Conservation (phyloP, 2,888 invertebrate species). For the Polymixis flavicincta region DNA sequence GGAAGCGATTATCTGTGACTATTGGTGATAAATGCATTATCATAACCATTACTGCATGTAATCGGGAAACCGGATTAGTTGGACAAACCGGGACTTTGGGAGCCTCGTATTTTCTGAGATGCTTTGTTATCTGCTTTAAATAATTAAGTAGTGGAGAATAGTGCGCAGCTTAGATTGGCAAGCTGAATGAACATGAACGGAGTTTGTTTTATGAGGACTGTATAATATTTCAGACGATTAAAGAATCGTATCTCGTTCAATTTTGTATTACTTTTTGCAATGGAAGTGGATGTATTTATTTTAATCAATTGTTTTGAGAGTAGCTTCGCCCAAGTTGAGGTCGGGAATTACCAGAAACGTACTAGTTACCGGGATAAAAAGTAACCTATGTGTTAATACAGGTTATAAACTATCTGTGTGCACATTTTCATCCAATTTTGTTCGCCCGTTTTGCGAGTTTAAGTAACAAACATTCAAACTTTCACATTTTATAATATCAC, state of each 20-base stretch:
- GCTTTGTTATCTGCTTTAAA: neutral
- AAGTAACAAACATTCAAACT: no score
- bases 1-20: constrained; percentile 29
- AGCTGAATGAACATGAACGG: neutral
- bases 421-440: no score
- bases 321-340: no score
- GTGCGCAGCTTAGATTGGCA: neutral
- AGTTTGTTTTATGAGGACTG: neutral
- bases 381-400: no score
- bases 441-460: no score
- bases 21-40: constrained; percentile 48
- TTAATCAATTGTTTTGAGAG: no score
- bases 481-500: no score
- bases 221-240: neutral
- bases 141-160: neutral
- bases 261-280: no score
- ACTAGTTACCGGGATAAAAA: no score
- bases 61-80: constrained; percentile 35
- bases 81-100: constrained; percentile 28
- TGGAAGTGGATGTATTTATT: no score
- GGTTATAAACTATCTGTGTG: no score
- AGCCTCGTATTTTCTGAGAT: neutral
- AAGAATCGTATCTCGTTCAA: neutral
- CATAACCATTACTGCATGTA: constrained; percentile 45
- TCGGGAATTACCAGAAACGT: no score